Percentiles rank a stretch among this genome's conserved stretches.
These are phyloP conservation scores for Copidosoma floridanum DNA, from an alignment of 1,140 invertebrate species.

Conservation along the genomic window DNA sequence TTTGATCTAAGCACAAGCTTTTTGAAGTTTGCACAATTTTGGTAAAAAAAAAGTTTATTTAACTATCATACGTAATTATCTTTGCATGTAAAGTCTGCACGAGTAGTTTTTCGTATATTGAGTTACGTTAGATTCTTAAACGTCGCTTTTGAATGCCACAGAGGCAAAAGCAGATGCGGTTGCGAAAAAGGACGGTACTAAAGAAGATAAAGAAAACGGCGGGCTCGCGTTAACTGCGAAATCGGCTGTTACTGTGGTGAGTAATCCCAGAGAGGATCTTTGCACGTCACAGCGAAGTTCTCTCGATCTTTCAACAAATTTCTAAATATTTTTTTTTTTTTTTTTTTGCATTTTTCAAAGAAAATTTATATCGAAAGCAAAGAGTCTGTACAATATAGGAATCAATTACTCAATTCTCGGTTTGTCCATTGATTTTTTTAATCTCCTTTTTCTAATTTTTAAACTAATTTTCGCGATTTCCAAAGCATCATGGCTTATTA, in stretches of 20 bases:
- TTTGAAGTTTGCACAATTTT: too few species aligned
- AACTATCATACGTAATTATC: too few species aligned
- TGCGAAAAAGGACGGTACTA: constrained; percentile 52
- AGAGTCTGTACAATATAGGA: neutral
- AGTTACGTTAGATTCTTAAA: constrained; percentile 47
- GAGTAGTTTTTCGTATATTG: constrained; percentile 21
- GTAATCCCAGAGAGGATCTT: constrained; percentile 41
- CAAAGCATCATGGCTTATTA: too few species aligned
- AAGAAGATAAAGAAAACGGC: constrained; percentile 55
- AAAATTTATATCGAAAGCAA: neutral
- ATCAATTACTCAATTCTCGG: too few species aligned
- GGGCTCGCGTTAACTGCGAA: constrained; percentile 42
- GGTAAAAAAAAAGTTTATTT: too few species aligned
- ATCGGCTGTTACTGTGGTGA: constrained; percentile 49
- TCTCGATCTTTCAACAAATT: neutral
- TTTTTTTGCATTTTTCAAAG: too few species aligned
- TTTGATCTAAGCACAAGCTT: too few species aligned
- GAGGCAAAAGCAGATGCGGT: constrained; percentile 51
- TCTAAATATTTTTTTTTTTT: too few species aligned
- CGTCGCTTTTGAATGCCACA: constrained; percentile 52
- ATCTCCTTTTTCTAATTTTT: too few species aligned
- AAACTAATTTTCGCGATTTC: too few species aligned
- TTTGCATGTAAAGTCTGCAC: constrained; percentile 43
- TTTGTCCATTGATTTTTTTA: too few species aligned
- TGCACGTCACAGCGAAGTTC: neutral